Evolutionary conservation across 64 coral and sea anemone species (phyloP), one percentile per base, ranked within the genome.

Genomic region (Porites lutea): DNA sequence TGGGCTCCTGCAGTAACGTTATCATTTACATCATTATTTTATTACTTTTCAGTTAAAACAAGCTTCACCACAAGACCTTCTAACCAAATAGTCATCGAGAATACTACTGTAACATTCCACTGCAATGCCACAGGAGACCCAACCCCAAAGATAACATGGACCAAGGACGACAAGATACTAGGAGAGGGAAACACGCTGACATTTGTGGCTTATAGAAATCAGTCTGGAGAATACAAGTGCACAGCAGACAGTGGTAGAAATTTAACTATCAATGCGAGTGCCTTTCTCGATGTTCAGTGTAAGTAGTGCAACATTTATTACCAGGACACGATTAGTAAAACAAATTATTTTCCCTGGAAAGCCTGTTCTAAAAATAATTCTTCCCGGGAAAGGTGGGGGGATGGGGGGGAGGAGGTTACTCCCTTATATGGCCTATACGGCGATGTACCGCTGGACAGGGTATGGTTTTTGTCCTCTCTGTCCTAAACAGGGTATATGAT

Each of bases 11-110:
- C 5, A 16, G 0, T 71, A 44, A 16, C 6, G 0, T 10, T 20
- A 3, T 8, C 6, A 5, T 22, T 37, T 22, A 3, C 3, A 13
- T 13, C 71, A 4, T 47, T 13, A 3, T 19, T 21, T 21, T 18
- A 37, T 37, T 22, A 50, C 67, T 18, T 19, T 65, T 4, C 19
- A 92, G 90, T 86, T 76, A 18, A 48, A 10, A 81, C 90, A 43
- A 15, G 0, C 11, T 45, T 84, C 4, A 47, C 5, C 7, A 48
- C 81, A 45, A n/a, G 19, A 16, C 27, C 52, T 4, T 16, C 13
- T 14, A 48, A 77, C 53, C 16, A 84, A 48, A 50, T 58, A 21
- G 62, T 92, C 20, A 59, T 57, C 54, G 70, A 73, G 70, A 43
- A 8, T 12, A 10, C 23, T 9, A 73, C 11, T 12, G 27, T 20